A percentile compares a stretch with the other conserved stretches of the same genome.
Evolutionary conservation across 2,888 invertebrate genomes (phyloP).

Genomic region (Phyto melanocephala): DNA sequence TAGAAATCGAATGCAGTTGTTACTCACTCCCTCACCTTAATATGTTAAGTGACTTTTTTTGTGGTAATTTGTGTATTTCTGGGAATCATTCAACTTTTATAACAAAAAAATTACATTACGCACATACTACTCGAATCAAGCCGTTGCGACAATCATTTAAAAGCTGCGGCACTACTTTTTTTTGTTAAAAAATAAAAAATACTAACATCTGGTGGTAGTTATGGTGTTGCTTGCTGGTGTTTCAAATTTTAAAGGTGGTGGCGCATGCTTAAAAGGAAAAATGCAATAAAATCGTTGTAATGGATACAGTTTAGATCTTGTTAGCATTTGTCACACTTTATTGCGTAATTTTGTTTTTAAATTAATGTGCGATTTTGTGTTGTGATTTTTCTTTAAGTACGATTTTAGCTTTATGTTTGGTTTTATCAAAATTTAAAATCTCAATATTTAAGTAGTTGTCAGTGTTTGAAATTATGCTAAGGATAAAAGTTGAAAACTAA

Average conservation of each 20-base stretch:
- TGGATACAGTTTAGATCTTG: constrained; percentile 3
- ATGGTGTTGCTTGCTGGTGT: no score
- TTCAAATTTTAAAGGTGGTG: no score
- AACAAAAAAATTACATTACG: constrained; percentile 22
- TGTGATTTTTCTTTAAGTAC: background rate
- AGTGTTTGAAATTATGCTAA: background rate
- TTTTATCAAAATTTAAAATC: constrained; percentile 18
- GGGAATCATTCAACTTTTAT: no score
- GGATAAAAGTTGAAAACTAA: background rate
- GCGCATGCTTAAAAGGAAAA: background rate
- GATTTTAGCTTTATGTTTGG: background rate
- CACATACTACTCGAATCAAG: no score
- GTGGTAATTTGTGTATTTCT: constrained; percentile 3
- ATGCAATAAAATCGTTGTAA: background rate
- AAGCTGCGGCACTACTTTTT: constrained; percentile 21
- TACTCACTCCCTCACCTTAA: constrained; percentile 42
- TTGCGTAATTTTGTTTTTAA: constrained; percentile 33
- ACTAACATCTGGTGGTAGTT: no score
- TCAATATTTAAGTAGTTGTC: background rate
- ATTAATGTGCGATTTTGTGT: background rate
- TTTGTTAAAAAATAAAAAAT: no score
- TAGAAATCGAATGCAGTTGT: background rate
- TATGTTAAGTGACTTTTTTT: constrained; percentile 6
- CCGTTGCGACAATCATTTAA: background rate
- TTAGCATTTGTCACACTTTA: constrained; percentile 1